phyloP scores from a whole-genome alignment of 2,113 vertebrate species.

The Gila orcuttii region DNA sequence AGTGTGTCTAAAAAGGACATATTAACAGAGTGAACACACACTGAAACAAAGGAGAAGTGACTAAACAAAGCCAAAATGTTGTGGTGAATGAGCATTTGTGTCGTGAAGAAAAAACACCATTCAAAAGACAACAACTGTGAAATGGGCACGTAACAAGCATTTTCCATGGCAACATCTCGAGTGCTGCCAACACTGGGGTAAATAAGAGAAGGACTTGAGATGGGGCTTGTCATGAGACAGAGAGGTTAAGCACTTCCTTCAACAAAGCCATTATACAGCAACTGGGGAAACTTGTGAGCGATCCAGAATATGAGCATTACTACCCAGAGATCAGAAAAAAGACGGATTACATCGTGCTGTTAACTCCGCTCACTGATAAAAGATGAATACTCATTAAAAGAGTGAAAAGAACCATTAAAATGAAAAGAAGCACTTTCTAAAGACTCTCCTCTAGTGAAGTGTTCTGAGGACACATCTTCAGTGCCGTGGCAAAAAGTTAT shows the following conservation, averaged over 20 bases:
- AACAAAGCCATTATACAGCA: constrained; percentile 12
- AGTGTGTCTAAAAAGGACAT: neutral
- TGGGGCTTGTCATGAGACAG: constrained; percentile 34
- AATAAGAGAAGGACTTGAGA: constrained; percentile 19
- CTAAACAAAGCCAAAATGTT: neutral
- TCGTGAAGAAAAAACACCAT: constrained; percentile 21
- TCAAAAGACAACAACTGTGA: constrained; percentile 27
- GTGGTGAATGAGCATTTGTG: constrained; percentile 36
- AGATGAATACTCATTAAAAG: constrained; percentile 17
- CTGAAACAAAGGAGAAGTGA: constrained; percentile 2
- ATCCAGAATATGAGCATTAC: constrained; percentile 15
- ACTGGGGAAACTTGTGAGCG: constrained; percentile 27
- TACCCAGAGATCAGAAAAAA: constrained; percentile 12
- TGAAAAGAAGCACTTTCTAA: neutral
- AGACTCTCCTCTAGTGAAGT: neutral
- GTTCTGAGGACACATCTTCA: neutral
- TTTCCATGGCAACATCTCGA: constrained; percentile 39
- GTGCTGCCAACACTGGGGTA: constrained; percentile 30
- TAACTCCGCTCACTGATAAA: constrained; percentile 1
- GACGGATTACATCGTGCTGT: constrained; percentile 8
- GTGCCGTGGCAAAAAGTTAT: neutral
- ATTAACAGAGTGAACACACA: neutral
- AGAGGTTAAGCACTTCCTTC: constrained; percentile 19
- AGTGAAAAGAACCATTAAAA: constrained; percentile 8
- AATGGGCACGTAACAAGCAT: constrained; percentile 12